Conservation (phyloP, 2,113 vertebrate species). For the Myxocyprinus asiaticus region DNA sequence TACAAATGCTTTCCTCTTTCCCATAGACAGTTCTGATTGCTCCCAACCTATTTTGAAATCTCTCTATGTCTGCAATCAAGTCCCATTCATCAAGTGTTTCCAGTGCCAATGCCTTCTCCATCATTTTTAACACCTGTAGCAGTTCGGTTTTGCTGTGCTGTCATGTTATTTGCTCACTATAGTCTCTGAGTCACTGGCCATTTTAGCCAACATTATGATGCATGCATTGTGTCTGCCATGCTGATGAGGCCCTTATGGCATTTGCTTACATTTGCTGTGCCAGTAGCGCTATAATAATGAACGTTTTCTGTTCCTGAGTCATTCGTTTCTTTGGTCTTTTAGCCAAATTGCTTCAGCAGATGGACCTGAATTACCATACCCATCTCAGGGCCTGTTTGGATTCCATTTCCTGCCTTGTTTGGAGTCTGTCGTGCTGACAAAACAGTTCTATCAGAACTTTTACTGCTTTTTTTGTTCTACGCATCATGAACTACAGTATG, state of each 20-base stretch:
- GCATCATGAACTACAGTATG: conserved; percentile 28
- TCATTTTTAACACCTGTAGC: conserved; percentile 19
- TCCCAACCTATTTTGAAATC: conserved; percentile 18
- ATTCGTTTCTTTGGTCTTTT: conserved; percentile 14
- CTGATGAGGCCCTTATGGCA: conserved; percentile 28
- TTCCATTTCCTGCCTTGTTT: conserved; percentile 30
- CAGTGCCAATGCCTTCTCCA: conserved; percentile 1
- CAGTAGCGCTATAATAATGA: conserved; percentile 10
- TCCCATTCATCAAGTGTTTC: conserved; percentile 42
- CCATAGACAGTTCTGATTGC: conserved; percentile 31
- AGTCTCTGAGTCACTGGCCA: not conserved
- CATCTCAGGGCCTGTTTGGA: conserved; percentile 15
- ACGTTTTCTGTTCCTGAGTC: conserved; percentile 34
- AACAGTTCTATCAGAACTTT: conserved; percentile 23
- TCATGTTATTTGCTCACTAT: conserved; percentile 11
- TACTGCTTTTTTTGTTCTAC: conserved; percentile 39
- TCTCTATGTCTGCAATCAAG: conserved; percentile 46
- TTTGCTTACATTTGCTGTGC: conserved; percentile 18
- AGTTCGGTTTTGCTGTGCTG: conserved; percentile 7
- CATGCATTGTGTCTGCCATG: conserved; percentile 20
- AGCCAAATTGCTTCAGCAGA: conserved; percentile 25
- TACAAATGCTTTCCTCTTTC: conserved; percentile 13
- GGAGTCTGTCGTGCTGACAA: conserved; percentile 42
- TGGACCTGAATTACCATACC: conserved; percentile 43
- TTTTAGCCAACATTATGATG: conserved; percentile 24